A percentile compares a stretch with the other conserved stretches of the same genome.
phyloP scores from a whole-genome alignment of 2,113 vertebrate species.

The Lepus timidus region DNA sequence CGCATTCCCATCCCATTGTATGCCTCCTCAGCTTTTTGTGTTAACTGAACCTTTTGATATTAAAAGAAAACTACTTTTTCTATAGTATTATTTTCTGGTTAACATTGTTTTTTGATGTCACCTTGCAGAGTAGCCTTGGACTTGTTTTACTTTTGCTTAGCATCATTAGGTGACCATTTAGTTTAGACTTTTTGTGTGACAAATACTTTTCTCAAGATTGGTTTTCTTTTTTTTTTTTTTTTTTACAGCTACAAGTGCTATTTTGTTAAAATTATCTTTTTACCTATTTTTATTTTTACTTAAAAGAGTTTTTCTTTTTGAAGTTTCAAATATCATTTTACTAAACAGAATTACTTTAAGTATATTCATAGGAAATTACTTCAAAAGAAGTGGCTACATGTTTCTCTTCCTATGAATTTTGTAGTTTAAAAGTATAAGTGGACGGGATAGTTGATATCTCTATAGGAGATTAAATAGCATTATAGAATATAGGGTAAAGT shows the following conservation, averaged over 20 bases:
- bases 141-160: conserved; percentile 31
- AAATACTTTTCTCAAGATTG: conserved; percentile 2
- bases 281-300: not conserved
- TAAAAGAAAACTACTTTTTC: not conserved
- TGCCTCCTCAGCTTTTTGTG: not conserved
- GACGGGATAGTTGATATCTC: not conserved
- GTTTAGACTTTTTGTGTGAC: not conserved
- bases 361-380: conserved; percentile 9
- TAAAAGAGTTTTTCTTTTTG: conserved; percentile 32
- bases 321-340: conserved; percentile 33
- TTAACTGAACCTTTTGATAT: conserved; percentile 2
- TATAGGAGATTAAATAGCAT: conserved; percentile 19
- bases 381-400: not conserved
- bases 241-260: not conserved
- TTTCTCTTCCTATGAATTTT: conserved; percentile 34
- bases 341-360: conserved; percentile 14
- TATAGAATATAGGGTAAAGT: not conserved
- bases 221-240: not conserved
- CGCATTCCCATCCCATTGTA: not conserved
- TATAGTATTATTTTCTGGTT: not conserved
- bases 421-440: not conserved
- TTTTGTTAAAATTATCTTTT: conserved; percentile 52
- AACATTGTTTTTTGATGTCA: not conserved
- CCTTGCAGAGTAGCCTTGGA: not conserved
- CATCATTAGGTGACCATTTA: not conserved